Base-by-base conservation (phyloP, 2,113 vertebrate genomes). In the Clarias batrachus region DNA sequence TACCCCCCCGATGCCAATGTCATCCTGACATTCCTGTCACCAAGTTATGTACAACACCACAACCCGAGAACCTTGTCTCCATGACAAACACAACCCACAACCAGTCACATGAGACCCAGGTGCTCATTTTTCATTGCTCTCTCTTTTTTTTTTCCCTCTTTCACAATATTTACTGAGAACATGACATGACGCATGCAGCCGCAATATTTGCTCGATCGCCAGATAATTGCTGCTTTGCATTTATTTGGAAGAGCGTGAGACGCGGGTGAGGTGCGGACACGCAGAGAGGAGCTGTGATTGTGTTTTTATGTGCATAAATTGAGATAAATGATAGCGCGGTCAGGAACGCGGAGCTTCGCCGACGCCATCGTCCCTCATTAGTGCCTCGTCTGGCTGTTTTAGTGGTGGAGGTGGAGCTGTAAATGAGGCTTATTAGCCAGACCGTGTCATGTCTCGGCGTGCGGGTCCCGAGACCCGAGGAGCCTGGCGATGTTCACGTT, bases 241-340 rank as follows among this genome's bases (percentile, higher is more conserved):
- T 19, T 27, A 6, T 37, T 19, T 74, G 82, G 68, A 60, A 70
- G 37, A 2, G 63, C 66, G 59, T 16, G 9, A 57, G 70, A 66
- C 74, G 65, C 60, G 71, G 83, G 65, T 17, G 63, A 79, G 65
- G 84, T 21, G 77, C 57, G 65, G 70, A 79, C 9, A 52, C 19
- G 9, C 21, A 83, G 52, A 76, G 57, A 59, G n/a, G 84, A 68
- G 68, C 76, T 57, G 83, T 68, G 57, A 54, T 81, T 80, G 89
- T 57, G 86, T 87, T 89, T 93, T 81, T 87, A 91, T 86, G 77
- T 82, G 57, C 89, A 88, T 85, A 85, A 81, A 83, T 87, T 90
- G 30, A 85, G 89, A 91, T 92, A 91, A 94, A 90, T 89, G 92
- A 94, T 93, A 87, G 90, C 86, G 57, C 89, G 86, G 91, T 82